A percentile compares a stretch with the other conserved stretches of the same genome.
These are phyloP conservation scores for Shinisaurus crocodilurus DNA, from an alignment of 2,113 vertebrate species.

Conservation along the genomic window DNA sequence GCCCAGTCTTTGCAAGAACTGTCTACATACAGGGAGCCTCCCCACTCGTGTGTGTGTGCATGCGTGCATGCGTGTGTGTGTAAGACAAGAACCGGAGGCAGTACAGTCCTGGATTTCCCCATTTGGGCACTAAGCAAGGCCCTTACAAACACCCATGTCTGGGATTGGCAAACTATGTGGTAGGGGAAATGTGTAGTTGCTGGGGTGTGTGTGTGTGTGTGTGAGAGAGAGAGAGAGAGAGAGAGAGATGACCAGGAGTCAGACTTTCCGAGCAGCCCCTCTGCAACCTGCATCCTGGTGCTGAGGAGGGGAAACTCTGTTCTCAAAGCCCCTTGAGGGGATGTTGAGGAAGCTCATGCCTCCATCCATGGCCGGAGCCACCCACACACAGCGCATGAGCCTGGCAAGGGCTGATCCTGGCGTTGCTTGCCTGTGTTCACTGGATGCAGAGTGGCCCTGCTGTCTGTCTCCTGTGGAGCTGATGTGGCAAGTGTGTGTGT, in stretches of 20 bases:
- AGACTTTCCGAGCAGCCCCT: neutral
- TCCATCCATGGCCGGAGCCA: neutral
- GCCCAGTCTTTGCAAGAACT: neutral
- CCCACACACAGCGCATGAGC: too few species aligned
- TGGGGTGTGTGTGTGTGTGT: neutral
- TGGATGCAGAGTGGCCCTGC: neutral
- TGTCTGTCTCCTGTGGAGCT: neutral
- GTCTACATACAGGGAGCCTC: too few species aligned
- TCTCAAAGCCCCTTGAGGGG: too few species aligned
- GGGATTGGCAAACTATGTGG: too few species aligned
- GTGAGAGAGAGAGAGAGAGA: too few species aligned
- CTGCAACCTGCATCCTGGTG: neutral
- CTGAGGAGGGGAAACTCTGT: neutral
- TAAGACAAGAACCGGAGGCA: too few species aligned
- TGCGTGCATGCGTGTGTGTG: neutral
- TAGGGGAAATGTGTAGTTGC: neutral
- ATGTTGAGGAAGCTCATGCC: neutral
- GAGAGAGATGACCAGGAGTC: neutral
- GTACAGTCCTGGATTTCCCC: neutral
- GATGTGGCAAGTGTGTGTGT: neutral
- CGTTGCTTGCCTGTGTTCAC: neutral
- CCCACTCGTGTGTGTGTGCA: too few species aligned
- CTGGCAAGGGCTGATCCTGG: neutral
- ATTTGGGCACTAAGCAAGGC: neutral
- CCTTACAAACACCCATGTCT: neutral